Evolutionary conservation across 2,888 invertebrate species (phyloP).

Genomic region (Volucella inflata): DNA sequence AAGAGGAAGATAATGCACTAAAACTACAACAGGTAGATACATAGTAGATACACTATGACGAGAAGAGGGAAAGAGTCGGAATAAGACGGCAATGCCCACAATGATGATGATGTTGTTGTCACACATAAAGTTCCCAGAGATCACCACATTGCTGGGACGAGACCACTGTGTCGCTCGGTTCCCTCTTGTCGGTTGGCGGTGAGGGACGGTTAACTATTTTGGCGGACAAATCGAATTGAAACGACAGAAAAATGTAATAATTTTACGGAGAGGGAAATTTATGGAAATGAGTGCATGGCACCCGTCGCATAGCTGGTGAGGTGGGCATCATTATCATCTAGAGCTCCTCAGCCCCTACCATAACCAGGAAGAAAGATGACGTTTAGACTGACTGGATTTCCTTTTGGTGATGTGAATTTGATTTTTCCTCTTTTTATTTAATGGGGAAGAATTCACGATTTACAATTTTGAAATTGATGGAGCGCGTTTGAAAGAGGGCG

Average conservation of each 20-base stretch:
- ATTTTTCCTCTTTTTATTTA: conserved; percentile 5
- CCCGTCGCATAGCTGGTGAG: conserved; percentile 13
- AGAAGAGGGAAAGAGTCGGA: background rate
- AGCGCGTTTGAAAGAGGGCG: conserved; percentile 41
- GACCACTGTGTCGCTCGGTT: background rate
- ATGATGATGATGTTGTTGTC: conserved; percentile 74
- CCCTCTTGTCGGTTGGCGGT: background rate
- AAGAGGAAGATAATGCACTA: conserved; percentile 59
- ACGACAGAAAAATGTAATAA: conserved; percentile 73
- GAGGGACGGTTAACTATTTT: conserved; percentile 51
- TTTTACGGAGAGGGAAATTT: conserved; percentile 70
- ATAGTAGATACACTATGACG: conserved; percentile 48
- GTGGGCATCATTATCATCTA: background rate
- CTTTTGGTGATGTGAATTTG: conserved; percentile 14
- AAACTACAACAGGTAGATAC: conserved; percentile 20
- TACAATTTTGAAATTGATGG: conserved; percentile 67
- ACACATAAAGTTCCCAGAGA: conserved; percentile 74
- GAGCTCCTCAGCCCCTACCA: background rate
- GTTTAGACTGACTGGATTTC: background rate
- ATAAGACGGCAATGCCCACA: conserved; percentile 37
- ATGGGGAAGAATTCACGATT: conserved; percentile 56
- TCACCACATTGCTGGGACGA: conserved; percentile 38
- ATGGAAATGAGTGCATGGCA: conserved; percentile 67
- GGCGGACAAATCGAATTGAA: conserved; percentile 74
- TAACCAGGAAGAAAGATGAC: conserved; percentile 10